phyloP scores from a whole-genome alignment of 2,113 vertebrate species.

The Carassius gibelio region DNA sequence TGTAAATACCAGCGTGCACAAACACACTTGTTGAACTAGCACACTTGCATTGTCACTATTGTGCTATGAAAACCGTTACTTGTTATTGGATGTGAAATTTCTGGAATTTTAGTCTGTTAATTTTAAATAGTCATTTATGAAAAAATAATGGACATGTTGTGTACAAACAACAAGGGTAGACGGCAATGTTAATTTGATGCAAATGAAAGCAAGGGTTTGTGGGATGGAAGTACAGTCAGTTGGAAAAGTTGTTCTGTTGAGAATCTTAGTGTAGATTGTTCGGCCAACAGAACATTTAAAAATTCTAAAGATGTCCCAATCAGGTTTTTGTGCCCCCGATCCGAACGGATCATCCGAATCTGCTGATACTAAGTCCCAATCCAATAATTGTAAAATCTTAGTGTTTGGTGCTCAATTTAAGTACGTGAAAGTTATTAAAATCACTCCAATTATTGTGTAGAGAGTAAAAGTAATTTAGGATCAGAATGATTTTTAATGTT shows the following conservation, averaged over 20 bases:
- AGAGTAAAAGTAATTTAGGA: too few species aligned
- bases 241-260: neutral
- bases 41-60: neutral
- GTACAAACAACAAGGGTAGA: neutral
- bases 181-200: neutral
- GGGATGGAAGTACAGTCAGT: neutral
- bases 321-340: too few species aligned
- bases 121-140: neutral
- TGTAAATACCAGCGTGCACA: slow-evolving; percentile 32
- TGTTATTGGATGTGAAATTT: neutral
- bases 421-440: too few species aligned
- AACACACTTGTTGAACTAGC: slow-evolving; percentile 7
- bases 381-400: too few species aligned
- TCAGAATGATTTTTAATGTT: too few species aligned
- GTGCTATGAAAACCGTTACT: neutral
- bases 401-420: too few species aligned
- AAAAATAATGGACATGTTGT: neutral
- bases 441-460: too few species aligned
- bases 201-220: neutral
- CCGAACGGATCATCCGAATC: too few species aligned
- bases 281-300: neutral
- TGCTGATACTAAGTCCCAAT: too few species aligned
- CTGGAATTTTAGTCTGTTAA: neutral
- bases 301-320: too few species aligned
- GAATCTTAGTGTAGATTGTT: neutral